These are phyloP conservation scores for Orycteropus afer DNA, from an alignment of 2,113 vertebrate species.

Conservation along the genomic window DNA sequence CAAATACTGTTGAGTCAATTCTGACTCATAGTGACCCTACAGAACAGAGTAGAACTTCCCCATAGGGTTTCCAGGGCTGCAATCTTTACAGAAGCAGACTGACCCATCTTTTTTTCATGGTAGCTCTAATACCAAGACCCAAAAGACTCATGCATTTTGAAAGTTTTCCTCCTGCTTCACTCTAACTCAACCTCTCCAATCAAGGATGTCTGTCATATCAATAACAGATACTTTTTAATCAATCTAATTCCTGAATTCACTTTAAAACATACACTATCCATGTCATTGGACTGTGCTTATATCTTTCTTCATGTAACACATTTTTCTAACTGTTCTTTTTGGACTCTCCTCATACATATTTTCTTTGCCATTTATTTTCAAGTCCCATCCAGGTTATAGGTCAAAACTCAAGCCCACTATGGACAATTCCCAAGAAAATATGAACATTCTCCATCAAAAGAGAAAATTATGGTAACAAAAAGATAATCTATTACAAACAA, in stretches of 20 bases:
- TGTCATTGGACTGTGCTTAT: not conserved
- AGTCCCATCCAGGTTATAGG: not conserved
- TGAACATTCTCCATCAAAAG: not conserved
- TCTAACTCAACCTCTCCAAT: not conserved
- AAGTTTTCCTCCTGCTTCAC: not conserved
- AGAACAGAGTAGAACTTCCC: not conserved
- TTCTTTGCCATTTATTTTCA: constrained; percentile 13
- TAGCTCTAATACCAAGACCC: not conserved
- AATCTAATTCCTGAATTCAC: not conserved
- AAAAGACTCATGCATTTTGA: not conserved
- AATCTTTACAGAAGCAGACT: too few relatives aligned
- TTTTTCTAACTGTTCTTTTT: not conserved
- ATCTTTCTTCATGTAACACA: constrained; percentile 5
- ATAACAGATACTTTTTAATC: not conserved
- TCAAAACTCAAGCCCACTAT: not conserved
- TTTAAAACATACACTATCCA: not conserved
- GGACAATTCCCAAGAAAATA: not conserved
- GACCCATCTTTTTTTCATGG: too few relatives aligned
- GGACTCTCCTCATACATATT: not conserved
- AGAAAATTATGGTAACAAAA: not conserved
- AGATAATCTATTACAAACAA: not conserved
- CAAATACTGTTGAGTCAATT: not conserved
- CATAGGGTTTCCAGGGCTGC: not conserved
- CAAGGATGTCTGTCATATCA: not conserved
- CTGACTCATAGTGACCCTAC: not conserved